Percentiles rank a stretch among this genome's conserved stretches.
Conservation (phyloP, 2,888 invertebrate genomes). For the Pseudanteris insignis region DNA sequence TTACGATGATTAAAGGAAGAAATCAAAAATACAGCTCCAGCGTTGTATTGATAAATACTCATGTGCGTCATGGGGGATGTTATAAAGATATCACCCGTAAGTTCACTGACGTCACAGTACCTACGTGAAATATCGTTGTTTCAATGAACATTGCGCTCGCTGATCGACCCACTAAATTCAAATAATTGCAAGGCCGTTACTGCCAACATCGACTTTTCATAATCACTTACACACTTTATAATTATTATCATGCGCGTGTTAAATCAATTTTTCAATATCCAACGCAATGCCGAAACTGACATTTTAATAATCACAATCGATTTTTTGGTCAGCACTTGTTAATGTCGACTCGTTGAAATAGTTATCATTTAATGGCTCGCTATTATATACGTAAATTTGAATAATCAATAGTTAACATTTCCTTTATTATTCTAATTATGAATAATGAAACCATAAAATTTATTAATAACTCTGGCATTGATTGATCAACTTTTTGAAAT, state of each 20-base stretch:
- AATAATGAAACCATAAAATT: slow-evolving; percentile 13
- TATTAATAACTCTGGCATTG: slow-evolving; percentile 3
- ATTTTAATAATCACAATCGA: too few relatives aligned
- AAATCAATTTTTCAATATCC: too few relatives aligned
- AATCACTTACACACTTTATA: too few relatives aligned
- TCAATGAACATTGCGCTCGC: slow-evolving; percentile 21
- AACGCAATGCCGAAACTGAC: too few relatives aligned
- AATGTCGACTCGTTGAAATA: too few relatives aligned
- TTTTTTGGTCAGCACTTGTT: too few relatives aligned
- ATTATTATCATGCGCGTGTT: too few relatives aligned
- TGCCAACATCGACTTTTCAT: slow-evolving; percentile 23
- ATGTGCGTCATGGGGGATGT: slow-evolving; percentile 11
- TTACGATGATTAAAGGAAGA: slow-evolving; percentile 1
- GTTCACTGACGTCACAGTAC: slow-evolving; percentile 15
- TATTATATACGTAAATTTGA: too few relatives aligned
- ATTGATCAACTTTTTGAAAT: too few relatives aligned
- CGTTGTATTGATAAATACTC: slow-evolving; percentile 33
- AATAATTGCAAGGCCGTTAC: slow-evolving; percentile 22
- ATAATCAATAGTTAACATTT: too few relatives aligned
- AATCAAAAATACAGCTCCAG: slow-evolving; percentile 21
- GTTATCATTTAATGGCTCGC: too few relatives aligned
- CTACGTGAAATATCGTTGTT: slow-evolving; percentile 28
- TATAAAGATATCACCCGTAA: slow-evolving; percentile 18
- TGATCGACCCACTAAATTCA: slow-evolving; percentile 18
- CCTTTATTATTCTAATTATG: too few relatives aligned